Conservation (phyloP, 1,140 invertebrate genomes). For the Heliconius nattereri region DNA sequence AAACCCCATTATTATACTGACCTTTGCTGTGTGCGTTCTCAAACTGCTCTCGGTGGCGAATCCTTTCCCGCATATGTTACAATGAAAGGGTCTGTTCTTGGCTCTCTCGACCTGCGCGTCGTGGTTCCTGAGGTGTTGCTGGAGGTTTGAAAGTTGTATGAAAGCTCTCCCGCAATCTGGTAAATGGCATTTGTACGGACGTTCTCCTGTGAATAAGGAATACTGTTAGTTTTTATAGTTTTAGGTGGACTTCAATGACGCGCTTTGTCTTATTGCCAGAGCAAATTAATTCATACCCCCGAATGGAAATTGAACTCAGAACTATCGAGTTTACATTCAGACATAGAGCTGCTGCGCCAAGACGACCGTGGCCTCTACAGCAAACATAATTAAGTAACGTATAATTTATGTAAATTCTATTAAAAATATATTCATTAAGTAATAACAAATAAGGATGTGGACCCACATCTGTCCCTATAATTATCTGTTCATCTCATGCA, state of each 20-base stretch:
- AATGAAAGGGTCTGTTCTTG: conserved; percentile 97
- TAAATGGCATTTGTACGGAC: conserved; percentile 97
- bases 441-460: conserved; percentile 6
- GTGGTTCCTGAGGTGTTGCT: conserved; percentile 97
- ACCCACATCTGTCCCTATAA: conserved; percentile 11
- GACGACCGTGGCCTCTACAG: no score
- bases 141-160: conserved; percentile 98
- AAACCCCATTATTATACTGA: conserved; percentile 82
- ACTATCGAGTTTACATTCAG: no score
- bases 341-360: no score
- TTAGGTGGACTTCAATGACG: no score
- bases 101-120: conserved; percentile 97
- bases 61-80: conserved; percentile 97
- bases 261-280: no score
- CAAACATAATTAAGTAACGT: no score
- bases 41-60: conserved; percentile 98
- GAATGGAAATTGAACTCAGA: no score
- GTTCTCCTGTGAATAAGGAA: conserved; percentile 88
- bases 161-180: conserved; percentile 97
- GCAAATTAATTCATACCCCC: no score
- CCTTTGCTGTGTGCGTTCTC: conserved; percentile 97
- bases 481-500: conserved; percentile 20
- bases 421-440: conserved; percentile 6
- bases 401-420: conserved; percentile 2
- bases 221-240: neutral